Evolutionary conservation across 1,140 invertebrate species (phyloP).

Genomic region (Hylyphantes graminicola): DNA sequence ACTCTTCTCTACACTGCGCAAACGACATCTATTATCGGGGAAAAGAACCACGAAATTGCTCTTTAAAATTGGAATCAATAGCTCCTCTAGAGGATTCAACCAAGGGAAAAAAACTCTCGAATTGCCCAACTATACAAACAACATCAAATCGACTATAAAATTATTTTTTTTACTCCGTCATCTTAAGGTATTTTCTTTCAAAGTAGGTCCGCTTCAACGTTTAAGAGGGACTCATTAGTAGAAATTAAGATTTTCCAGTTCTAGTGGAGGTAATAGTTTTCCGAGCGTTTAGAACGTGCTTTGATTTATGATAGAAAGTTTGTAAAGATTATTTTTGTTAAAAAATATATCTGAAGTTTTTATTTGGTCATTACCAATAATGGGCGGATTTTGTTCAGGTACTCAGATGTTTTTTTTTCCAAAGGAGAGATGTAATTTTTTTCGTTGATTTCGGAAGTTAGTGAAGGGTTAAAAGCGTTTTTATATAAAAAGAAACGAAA

Average conservation of each 20-base stretch:
- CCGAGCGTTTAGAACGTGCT: background rate
- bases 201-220: conserved; percentile 19
- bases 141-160: conserved; percentile 57
- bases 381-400: too few species aligned
- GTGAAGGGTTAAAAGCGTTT: too few species aligned
- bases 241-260: conserved; percentile 50
- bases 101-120: background rate
- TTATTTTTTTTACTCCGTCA: conserved; percentile 5
- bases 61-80: conserved; percentile 61
- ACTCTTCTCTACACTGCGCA: conserved; percentile 37
- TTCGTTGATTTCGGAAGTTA: too few species aligned
- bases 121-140: conserved; percentile 57
- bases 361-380: too few species aligned
- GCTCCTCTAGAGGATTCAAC: background rate
- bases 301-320: conserved; percentile 18
- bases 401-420: too few species aligned
- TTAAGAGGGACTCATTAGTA: conserved; percentile 47
- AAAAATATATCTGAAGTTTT: too few species aligned
- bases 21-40: conserved; percentile 59
- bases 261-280: conserved; percentile 21
- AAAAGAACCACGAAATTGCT: conserved; percentile 58
- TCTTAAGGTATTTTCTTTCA: background rate
- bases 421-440: too few species aligned
- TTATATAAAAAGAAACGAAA: too few species aligned
- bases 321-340: too few species aligned